Evolutionary conservation across 2,888 invertebrate genomes (phyloP), one percentile per base, ranked within the genome.

Genomic region (Phorcus lineatus): DNA sequence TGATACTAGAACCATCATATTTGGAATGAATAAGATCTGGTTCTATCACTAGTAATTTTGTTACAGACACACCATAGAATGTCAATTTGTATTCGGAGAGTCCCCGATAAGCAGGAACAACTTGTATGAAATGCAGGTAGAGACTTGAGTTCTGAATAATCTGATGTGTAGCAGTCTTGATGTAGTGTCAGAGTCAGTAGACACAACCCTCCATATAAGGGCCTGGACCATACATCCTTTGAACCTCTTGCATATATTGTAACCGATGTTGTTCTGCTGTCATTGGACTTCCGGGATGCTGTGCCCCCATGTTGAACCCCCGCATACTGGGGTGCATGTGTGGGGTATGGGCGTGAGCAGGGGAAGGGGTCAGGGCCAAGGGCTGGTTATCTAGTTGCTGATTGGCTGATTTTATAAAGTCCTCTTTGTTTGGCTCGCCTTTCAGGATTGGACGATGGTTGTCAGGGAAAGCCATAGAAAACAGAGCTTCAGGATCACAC

Each of bases 401-500:
- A 78, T 77, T 47, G 3, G 80, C 22, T n/a, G 82, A 53, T 77
- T 83, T 84, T 55, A 79, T 83, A 54, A 81, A 74, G 74, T 84
- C 84, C 47, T 80, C 83, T 70, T 83, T 83, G 74, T 80, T 55
- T 6, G 54, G 83, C 79, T 91, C 91, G 16, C 89, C 86, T 83
- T 91, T 92, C 53, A 92, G 88, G 55, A 91, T 86, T 6, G 90
- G 91, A 52, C 91, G 84, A 80, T 86, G 91, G 85, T 87, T 90
- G 84, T 88, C 91, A 17, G 89, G 91, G 82, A 92, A 91, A 36
- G 93, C 92, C 90, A 93, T 91, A 11, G 92, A 89, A 85, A 92
- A 92, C 24, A 93, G 88, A 3, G 92, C 91, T 57, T 93, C 93
- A 3, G 98, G 98, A 93, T 98, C 98, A 93, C 98, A 98, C 0